Conservation (phyloP, 53 echinoderm and acorn worm genomes). For the Zoroaster sp. region DNA sequence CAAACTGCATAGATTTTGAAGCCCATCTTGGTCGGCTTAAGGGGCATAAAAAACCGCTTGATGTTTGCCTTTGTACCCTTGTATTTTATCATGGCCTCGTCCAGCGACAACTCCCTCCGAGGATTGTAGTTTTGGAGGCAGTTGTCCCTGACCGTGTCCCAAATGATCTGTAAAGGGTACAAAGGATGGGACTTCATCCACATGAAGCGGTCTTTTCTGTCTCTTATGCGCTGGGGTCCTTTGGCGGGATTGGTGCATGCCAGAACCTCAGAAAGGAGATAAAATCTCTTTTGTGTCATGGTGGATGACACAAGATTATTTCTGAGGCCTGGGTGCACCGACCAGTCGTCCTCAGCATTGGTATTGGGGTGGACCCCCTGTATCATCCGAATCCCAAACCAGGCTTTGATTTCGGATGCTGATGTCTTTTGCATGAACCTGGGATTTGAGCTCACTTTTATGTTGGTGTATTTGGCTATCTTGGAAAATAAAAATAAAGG, state of each 20-base stretch:
- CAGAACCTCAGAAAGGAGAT: not conserved
- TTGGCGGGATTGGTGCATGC: not conserved
- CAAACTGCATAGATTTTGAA: not conserved
- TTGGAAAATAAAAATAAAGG: not conserved
- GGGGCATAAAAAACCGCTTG: not conserved
- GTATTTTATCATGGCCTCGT: constrained; percentile 3
- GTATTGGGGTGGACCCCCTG: not conserved
- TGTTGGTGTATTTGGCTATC: not conserved
- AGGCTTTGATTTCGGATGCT: not conserved
- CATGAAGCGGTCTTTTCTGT: not conserved
- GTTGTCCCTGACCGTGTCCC: not conserved
- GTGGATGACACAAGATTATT: not conserved
- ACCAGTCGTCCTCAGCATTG: not conserved
- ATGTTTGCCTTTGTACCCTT: not conserved
- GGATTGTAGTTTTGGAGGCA: not conserved
- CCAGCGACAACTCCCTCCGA: not conserved
- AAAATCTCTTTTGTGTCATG: not conserved
- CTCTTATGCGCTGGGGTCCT: not conserved
- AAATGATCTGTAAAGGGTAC: not conserved
- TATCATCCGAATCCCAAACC: not conserved
- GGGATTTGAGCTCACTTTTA: not conserved
- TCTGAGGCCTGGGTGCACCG: not conserved
- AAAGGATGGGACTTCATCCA: not conserved
- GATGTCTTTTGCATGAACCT: no score
- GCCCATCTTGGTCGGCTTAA: not conserved